These are phyloP conservation scores for Trichechus manatus DNA, from an alignment of 2,113 vertebrate genomes.

Conservation along the genomic window DNA sequence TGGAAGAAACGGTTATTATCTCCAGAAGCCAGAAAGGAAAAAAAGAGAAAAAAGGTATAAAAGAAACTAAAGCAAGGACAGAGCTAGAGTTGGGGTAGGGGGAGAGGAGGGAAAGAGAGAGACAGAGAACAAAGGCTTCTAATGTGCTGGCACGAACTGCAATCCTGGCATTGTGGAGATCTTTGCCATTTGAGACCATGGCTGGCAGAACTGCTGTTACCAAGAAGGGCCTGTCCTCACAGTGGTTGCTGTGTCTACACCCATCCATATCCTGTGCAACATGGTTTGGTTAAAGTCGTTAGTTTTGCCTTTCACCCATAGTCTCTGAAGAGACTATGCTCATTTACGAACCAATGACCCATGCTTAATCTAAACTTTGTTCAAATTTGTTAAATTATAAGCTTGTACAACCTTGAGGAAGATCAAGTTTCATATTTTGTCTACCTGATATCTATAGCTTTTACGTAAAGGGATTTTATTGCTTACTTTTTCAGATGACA, in stretches of 20 bases:
- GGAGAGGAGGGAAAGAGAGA: neutral
- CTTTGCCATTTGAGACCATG: neutral
- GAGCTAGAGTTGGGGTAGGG: neutral
- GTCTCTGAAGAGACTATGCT: neutral
- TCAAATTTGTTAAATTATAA: neutral
- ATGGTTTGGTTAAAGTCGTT: neutral
- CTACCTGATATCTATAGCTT: neutral
- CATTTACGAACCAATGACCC: neutral
- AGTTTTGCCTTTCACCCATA: neutral
- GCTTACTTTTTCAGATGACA: neutral
- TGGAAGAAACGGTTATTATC: neutral
- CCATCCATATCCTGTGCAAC: neutral
- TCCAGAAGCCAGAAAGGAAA: neutral
- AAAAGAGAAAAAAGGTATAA: too few species aligned
- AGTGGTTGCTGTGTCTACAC: rapidly evolving
- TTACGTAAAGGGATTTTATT: neutral
- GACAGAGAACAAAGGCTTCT: neutral
- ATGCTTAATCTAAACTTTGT: neutral
- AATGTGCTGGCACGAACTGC: neutral
- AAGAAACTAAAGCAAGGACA: neutral
- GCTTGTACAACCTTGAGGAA: neutral
- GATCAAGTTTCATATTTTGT: neutral
- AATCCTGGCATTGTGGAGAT: neutral
- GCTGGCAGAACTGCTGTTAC: neutral
- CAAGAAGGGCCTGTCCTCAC: rapidly evolving